These are phyloP conservation scores for Aphelocoma californica DNA, from an alignment of 2,797 vertebrate species.

Conservation along the genomic window DNA sequence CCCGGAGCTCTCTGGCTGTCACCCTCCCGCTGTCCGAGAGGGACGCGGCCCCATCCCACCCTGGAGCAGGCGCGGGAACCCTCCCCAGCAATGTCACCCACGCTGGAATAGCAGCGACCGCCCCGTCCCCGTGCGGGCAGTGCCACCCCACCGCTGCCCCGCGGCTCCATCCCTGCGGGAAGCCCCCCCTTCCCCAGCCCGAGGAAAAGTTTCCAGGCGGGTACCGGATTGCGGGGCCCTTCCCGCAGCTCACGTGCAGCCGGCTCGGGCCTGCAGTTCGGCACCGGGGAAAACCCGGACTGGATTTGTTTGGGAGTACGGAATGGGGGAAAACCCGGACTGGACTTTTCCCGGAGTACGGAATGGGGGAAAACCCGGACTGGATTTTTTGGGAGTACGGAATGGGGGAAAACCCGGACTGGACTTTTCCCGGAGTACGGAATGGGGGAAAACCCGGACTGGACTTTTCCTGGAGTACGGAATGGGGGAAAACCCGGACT, in stretches of 20 bases:
- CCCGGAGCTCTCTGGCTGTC: neutral
- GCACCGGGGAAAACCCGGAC: too few species aligned
- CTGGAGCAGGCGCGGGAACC: neutral
- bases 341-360: too few species aligned
- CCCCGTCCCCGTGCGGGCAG: neutral
- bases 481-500: too few species aligned
- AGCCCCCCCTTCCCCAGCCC: neutral
- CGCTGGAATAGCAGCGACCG: rapidly evolving
- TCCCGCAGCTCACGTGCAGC: neutral
- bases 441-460: too few species aligned
- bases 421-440: too few species aligned
- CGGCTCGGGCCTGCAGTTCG: too few species aligned
- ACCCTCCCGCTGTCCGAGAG: neutral
- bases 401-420: too few species aligned
- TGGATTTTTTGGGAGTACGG: too few species aligned
- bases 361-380: too few species aligned
- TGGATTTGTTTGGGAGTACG: too few species aligned
- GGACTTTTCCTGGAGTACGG: too few species aligned
- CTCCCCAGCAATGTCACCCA: neutral
- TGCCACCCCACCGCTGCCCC: neutral
- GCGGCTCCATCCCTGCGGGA: neutral
- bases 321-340: too few species aligned
- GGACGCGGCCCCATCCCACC: neutral
- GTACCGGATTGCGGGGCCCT: neutral
- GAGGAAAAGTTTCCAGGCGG: neutral